A percentile compares a stretch with the other conserved stretches of the same genome.
phyloP scores from a whole-genome alignment of 2,797 vertebrate species.

The Manis javanica region DNA sequence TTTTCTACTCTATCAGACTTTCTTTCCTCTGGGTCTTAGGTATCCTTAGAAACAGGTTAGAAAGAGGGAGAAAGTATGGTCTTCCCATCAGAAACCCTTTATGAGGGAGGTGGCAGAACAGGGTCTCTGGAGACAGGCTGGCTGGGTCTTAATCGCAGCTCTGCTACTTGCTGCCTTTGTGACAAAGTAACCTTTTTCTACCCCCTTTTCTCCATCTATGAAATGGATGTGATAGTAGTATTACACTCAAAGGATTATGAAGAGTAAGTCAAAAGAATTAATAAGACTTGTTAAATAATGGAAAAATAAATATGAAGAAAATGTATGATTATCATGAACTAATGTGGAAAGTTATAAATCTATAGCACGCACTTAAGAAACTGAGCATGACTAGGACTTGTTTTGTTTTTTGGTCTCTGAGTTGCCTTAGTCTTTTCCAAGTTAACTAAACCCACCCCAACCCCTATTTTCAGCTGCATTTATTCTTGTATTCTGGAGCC shows the following conservation, averaged over 20 bases:
- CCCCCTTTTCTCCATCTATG: background rate
- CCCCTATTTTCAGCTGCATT: background rate
- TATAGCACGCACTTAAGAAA: background rate
- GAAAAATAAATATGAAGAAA: background rate
- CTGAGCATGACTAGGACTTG: background rate
- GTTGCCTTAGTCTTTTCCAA: background rate
- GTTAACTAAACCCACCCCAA: background rate
- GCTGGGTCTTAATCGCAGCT: background rate
- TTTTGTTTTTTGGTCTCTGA: background rate
- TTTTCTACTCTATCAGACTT: background rate
- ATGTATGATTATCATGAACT: background rate
- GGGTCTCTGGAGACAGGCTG: background rate
- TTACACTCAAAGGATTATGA: background rate
- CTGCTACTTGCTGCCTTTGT: background rate
- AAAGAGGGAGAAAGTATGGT: background rate
- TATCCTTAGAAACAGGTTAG: background rate
- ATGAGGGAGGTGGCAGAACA: background rate
- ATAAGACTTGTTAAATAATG: background rate
- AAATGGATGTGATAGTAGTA: background rate
- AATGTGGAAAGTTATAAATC: background rate
- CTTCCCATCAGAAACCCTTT: background rate
- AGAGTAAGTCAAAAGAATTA: conserved; percentile 7
- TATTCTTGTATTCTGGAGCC: background rate
- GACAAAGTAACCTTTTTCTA: background rate
- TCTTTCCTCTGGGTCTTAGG: background rate